Evolutionary conservation across 2,888 invertebrate species (phyloP).

Genomic region (Drosophila helvetica): DNA sequence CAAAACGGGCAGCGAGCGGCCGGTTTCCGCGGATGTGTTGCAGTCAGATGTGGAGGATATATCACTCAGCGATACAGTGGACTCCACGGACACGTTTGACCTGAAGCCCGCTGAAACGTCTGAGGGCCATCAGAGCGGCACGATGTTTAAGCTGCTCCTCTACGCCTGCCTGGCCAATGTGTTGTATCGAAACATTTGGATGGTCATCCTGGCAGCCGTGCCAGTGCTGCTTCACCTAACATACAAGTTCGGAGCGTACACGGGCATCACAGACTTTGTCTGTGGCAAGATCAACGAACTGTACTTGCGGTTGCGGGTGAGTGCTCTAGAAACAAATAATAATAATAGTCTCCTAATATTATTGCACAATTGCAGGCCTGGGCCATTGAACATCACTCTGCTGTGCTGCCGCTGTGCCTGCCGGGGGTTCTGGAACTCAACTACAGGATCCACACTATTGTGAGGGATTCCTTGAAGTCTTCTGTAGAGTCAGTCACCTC

Average conservation of each 20-base stretch:
- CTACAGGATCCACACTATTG: constrained; percentile 86
- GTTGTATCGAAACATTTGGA: constrained; percentile 94
- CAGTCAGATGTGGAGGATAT: constrained; percentile 79
- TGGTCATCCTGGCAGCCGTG: constrained; percentile 90
- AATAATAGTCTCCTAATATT: background rate
- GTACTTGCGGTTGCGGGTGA: constrained; percentile 67
- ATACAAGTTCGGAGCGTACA: constrained; percentile 73
- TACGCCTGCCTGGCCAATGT: constrained; percentile 93
- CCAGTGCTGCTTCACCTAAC: constrained; percentile 86
- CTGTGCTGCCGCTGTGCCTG: constrained; percentile 90
- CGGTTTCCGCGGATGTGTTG: constrained; percentile 35
- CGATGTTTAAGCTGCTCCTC: constrained; percentile 90
- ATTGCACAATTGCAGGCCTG: constrained; percentile 83
- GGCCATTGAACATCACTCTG: constrained; percentile 85
- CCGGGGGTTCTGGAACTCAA: constrained; percentile 90
- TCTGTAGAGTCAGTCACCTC: constrained; percentile 94
- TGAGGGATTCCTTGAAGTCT: constrained; percentile 88
- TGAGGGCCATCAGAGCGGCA: constrained; percentile 86
- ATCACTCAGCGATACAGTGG: constrained; percentile 79
- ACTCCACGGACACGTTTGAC: constrained; percentile 74
- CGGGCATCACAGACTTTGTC: constrained; percentile 80
- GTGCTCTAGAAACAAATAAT: background rate
- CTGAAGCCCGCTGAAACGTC: constrained; percentile 64
- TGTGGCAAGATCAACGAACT: constrained; percentile 65
- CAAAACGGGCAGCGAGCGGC: constrained; percentile 67